phyloP scores from a whole-genome alignment of 1,140 invertebrate species.

The Thrips palmi region DNA sequence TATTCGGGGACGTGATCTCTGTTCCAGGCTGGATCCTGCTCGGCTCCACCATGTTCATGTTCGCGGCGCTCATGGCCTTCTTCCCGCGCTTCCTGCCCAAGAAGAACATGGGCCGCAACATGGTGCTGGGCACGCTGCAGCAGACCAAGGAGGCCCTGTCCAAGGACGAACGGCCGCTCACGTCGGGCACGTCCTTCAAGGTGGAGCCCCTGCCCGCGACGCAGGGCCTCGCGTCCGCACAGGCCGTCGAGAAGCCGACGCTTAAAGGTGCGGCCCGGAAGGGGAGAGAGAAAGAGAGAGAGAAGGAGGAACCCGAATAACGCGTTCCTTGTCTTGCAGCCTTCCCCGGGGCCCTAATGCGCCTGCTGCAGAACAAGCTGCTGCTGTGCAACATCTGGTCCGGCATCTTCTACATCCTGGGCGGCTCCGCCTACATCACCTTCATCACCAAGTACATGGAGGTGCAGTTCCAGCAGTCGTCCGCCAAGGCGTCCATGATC shows the following conservation, averaged over 20 bases:
- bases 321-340: conserved; percentile 20
- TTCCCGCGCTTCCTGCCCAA: conserved; percentile 35
- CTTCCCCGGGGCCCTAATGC: conserved; percentile 33
- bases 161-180: too few species aligned
- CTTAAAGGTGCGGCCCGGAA: neutral
- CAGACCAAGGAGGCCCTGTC: too few species aligned
- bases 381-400: conserved; percentile 35
- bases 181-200: too few species aligned
- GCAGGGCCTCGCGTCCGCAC: too few species aligned
- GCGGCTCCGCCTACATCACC: conserved; percentile 44
- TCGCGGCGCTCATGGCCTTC: conserved; percentile 31
- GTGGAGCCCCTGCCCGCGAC: too few species aligned
- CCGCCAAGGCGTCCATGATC: conserved; percentile 38
- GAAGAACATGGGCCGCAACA: too few species aligned
- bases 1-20: neutral
- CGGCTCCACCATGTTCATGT: conserved; percentile 30
- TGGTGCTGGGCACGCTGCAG: too few species aligned
- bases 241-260: neutral
- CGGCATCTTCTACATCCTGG: conserved; percentile 39
- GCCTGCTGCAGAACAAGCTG: conserved; percentile 37
- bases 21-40: conserved; percentile 39
- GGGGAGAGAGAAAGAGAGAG: neutral
- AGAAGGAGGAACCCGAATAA: neutral
- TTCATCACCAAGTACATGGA: conserved; percentile 54
- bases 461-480: conserved; percentile 41